Evolutionary conservation across 1,140 invertebrate genomes (phyloP), one percentile per base, ranked within the genome.

Genomic region (Piezodorus guildinii): DNA sequence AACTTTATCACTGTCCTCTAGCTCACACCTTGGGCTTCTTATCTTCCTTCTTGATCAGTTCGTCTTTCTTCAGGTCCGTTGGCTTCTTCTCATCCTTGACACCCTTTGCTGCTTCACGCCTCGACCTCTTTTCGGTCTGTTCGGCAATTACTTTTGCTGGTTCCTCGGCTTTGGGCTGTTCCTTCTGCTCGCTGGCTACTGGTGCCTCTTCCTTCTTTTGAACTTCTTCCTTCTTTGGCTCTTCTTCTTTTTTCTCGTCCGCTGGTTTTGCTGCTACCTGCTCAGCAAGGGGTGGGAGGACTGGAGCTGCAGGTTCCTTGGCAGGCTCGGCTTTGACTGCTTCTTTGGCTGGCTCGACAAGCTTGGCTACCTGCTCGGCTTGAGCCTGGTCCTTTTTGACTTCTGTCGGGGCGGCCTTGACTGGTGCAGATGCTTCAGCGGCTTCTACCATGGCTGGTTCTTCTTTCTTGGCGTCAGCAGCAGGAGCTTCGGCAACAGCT

Each of bases 191-290:
- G 12, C 19, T 44, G 60, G 58, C 56, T 23, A 56, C 60, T n/a
- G 17, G 59, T 34, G 62, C 62, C 51, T 59, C 61, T 63, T 62
- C 64, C 62, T 66, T 63, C 56, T n/a, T n/a, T n/a, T n/a, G n/a
- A n/a, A n/a, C n/a, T n/a, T n/a, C n/a, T n/a, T n/a, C n/a, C n/a
- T n/a, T n/a, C n/a, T 67, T 65, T n/a, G 21, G 10, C 2, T 9
- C n/a, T 23, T 54, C 62, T 61, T 59, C 61, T 62, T 65, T 62
- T 62, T 66, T 63, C 56, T 67, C 62, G 44, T 65, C 67, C 56
- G 59, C 56, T 3, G 21, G 25, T 5, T 58, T 49, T 21, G 21
- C 54, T 52, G 45, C 46, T 19, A 21, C 34, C 6, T 8, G 30
- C 14, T 54, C 52, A 54, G 30, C 46, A 2, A 12, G 19, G 5